Conservation (phyloP, 1,140 invertebrate genomes). For the Drosophila bipectinata region DNA sequence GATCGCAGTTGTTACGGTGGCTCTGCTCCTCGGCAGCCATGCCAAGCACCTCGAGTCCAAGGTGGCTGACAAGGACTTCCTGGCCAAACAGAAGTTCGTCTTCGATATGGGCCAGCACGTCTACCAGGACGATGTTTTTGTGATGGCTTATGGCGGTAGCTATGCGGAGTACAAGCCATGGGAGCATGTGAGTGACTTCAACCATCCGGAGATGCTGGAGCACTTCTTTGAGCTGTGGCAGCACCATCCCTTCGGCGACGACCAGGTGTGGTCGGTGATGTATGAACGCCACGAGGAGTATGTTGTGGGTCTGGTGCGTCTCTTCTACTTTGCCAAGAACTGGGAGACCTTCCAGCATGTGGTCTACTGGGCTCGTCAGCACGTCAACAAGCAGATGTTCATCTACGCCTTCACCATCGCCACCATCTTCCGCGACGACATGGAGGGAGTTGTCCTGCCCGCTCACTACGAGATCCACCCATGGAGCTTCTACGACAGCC, state of each 20-base stretch:
- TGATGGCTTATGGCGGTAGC: conserved; percentile 75
- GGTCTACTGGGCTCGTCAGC: conserved; percentile 86
- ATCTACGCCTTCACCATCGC: conserved; percentile 86
- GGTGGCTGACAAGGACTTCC: conserved; percentile 85
- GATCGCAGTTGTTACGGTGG: conserved; percentile 64
- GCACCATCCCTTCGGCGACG: conserved; percentile 84
- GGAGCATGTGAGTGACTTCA: conserved; percentile 84
- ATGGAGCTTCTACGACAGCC: conserved; percentile 86
- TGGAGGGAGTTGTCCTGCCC: conserved; percentile 86
- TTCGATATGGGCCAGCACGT: conserved; percentile 85
- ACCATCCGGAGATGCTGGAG: conserved; percentile 84
- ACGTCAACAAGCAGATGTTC: conserved; percentile 87
- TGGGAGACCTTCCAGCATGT: conserved; percentile 88
- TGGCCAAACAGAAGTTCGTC: conserved; percentile 85
- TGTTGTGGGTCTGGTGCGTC: conserved; percentile 84
- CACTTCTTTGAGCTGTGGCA: conserved; percentile 85
- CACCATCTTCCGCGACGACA: conserved; percentile 85
- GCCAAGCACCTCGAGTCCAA: conserved; percentile 84
- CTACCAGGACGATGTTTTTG: conserved; percentile 85
- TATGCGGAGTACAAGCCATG: conserved; percentile 68
- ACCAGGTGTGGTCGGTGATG: conserved; percentile 85
- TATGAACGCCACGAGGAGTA: conserved; percentile 85
- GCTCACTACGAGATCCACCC: conserved; percentile 88
- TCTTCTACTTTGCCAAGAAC: conserved; percentile 87
- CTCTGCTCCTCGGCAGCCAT: conserved; percentile 79